Conservation (phyloP, 2,797 vertebrate genomes). For the Ceyx erithaca region DNA sequence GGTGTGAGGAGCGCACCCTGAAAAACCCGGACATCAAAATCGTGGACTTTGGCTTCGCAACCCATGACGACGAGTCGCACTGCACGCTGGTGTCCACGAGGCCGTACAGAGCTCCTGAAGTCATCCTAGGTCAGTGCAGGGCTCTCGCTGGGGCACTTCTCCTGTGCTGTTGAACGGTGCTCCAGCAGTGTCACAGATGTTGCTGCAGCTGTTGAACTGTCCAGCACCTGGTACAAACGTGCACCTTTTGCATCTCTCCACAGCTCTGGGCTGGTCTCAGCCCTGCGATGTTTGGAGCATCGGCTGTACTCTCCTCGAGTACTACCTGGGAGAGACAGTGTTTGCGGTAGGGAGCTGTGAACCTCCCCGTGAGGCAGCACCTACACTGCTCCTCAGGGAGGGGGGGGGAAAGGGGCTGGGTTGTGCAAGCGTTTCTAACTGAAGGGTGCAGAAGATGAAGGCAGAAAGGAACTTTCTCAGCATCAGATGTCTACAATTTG, state of each 20-base stretch:
- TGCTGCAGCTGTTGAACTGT: not conserved
- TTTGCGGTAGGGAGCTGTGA: conserved; percentile 82
- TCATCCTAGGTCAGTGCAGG: conserved; percentile 83
- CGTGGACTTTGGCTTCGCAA: conserved; percentile 90
- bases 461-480: not conserved
- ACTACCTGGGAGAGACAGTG: conserved; percentile 89
- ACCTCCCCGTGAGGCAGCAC: rapidly evolving
- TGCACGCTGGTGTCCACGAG: conserved; percentile 88
- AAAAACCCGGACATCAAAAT: conserved; percentile 88
- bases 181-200: rapidly evolving
- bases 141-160: rapidly evolving
- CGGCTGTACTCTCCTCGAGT: conserved; percentile 90
- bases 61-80: conserved; percentile 88
- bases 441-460: not conserved
- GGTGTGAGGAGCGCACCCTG: conserved; percentile 85
- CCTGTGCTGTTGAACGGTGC: rapidly evolving
- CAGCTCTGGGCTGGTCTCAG: conserved; percentile 90
- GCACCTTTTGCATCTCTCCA: not conserved
- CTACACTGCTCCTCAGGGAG: rapidly evolving
- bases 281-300: conserved; percentile 91
- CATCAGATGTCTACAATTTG: not conserved
- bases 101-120: conserved; percentile 91
- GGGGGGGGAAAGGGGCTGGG: not conserved
- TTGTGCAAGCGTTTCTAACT: not conserved
- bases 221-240: not conserved